These are phyloP conservation scores for Temnothorax unifasciatus DNA, from an alignment of 2,888 invertebrate species.

Conservation along the genomic window DNA sequence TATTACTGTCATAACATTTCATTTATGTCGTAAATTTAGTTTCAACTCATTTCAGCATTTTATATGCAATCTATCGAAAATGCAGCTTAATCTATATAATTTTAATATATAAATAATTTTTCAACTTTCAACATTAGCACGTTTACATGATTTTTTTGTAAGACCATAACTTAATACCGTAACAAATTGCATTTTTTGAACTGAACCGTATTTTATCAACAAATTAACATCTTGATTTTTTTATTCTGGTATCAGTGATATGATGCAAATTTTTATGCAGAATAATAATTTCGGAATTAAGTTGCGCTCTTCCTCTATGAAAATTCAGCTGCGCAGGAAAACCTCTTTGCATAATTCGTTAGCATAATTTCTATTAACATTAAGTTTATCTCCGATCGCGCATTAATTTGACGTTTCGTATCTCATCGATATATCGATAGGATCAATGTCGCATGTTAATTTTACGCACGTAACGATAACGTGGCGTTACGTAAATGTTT, in stretches of 20 bases:
- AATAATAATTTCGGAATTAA: background rate
- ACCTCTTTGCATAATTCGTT: constrained; percentile 2
- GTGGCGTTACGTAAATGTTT: constrained; percentile 42
- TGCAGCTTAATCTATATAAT: background rate
- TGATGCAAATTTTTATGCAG: constrained; percentile 19
- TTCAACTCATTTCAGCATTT: background rate
- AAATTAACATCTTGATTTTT: background rate
- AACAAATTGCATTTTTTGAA: background rate
- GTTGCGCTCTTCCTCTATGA: background rate
- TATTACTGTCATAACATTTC: background rate
- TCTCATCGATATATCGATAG: constrained; percentile 29
- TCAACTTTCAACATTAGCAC: background rate
- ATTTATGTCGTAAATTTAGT: background rate
- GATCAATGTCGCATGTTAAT: constrained; percentile 41
- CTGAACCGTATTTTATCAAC: background rate
- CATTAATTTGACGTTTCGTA: constrained; percentile 58
- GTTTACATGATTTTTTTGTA: background rate
- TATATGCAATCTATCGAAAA: background rate
- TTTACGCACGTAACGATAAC: constrained; percentile 42
- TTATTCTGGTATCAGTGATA: background rate
- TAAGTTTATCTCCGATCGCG: constrained; percentile 9
- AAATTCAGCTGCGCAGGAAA: background rate
- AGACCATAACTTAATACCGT: background rate
- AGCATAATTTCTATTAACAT: background rate
- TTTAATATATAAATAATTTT: background rate